Conservation (phyloP, 2,888 invertebrate species). For the Ophion ventricosus region DNA sequence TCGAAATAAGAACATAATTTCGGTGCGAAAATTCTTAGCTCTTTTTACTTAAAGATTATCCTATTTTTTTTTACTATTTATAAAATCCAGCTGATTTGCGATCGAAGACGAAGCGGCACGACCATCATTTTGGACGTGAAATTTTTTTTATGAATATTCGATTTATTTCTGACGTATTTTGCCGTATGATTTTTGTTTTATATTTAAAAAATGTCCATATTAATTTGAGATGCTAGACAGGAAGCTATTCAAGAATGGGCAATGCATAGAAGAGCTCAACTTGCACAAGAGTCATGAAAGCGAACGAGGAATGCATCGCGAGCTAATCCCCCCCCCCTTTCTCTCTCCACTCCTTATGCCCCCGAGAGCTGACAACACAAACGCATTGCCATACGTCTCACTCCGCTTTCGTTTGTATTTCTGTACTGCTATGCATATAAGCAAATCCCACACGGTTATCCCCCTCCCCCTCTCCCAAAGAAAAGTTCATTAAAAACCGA, state of each 20-base stretch:
- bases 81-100: neutral
- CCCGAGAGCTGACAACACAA: conserved; percentile 54
- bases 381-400: conserved; percentile 23
- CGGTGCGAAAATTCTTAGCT: too few species aligned
- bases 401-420: conserved; percentile 23
- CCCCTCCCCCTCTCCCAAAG: neutral
- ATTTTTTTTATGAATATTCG: too few species aligned
- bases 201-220: neutral
- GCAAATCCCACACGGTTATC: neutral
- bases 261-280: conserved; percentile 52
- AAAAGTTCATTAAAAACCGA: neutral
- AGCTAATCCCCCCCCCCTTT: conserved; percentile 13
- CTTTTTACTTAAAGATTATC: neutral
- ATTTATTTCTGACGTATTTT: too few species aligned
- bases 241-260: conserved; percentile 25
- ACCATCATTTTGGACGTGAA: too few species aligned
- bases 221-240: neutral
- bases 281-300: conserved; percentile 67
- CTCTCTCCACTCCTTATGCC: neutral
- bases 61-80: conserved; percentile 2
- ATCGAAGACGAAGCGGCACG: too few species aligned
- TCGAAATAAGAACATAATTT: too few species aligned
- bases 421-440: conserved; percentile 1
- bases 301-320: conserved; percentile 63
- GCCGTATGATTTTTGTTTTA: neutral